phyloP scores from a whole-genome alignment of 2,113 vertebrate species.

The Nothoprocta pentlandii region DNA sequence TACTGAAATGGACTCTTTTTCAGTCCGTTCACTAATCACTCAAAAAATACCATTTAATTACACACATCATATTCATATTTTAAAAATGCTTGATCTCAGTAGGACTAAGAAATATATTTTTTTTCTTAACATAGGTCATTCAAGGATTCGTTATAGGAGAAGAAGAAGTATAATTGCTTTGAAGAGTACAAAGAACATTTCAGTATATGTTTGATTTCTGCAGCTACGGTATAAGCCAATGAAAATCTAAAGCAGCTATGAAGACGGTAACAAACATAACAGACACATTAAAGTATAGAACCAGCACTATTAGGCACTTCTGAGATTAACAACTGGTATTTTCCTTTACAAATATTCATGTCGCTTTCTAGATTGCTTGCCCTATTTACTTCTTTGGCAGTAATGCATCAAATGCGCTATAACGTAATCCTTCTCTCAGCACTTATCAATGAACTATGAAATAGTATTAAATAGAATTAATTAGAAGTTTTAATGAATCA shows the following conservation, averaged over 20 bases:
- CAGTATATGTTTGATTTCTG: background rate
- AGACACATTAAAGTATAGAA: constrained; percentile 10
- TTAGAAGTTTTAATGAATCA: constrained; percentile 87
- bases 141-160: background rate
- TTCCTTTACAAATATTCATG: constrained; percentile 62
- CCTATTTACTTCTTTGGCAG: constrained; percentile 76
- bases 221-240: background rate
- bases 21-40: background rate
- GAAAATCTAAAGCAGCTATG: constrained; percentile 39
- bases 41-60: background rate
- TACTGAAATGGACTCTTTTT: background rate
- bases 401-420: constrained; percentile 74
- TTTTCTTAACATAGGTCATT: background rate
- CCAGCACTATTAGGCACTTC: background rate
- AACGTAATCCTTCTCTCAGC: constrained; percentile 80
- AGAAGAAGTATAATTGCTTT: background rate
- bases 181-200: background rate
- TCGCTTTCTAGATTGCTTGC: constrained; percentile 67
- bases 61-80: background rate
- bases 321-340: constrained; percentile 65
- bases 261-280: background rate
- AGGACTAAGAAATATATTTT: background rate
- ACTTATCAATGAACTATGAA: constrained; percentile 86
- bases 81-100: background rate
- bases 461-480: constrained; percentile 87